A percentile compares a stretch with the other conserved stretches of the same genome.
Conservation (phyloP, 2,797 vertebrate species). For the Gadopsis marmoratus region DNA sequence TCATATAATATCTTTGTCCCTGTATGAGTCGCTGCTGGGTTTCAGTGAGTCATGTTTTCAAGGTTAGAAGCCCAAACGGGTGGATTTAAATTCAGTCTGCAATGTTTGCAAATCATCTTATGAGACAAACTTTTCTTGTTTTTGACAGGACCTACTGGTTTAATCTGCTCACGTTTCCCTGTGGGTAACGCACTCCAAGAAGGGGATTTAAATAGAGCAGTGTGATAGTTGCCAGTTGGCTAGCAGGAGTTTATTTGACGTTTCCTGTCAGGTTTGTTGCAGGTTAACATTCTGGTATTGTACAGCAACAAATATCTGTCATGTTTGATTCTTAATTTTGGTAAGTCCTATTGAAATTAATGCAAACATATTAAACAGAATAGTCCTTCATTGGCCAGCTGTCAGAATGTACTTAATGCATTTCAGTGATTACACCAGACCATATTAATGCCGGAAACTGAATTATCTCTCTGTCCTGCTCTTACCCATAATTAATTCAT, state of each 20-base stretch:
- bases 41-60: slow-evolving; percentile 5
- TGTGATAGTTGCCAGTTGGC: not conserved
- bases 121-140: slow-evolving; percentile 13
- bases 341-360: not conserved
- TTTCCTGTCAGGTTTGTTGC: not conserved
- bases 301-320: not conserved
- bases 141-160: not conserved
- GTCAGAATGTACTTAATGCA: not conserved
- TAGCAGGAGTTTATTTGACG: too few species aligned
- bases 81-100: slow-evolving; percentile 23
- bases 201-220: not conserved
- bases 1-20: slow-evolving; percentile 13
- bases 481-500: slow-evolving; percentile 18
- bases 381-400: not conserved
- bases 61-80: not conserved
- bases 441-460: not conserved
- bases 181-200: not conserved
- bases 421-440: slow-evolving; percentile 7
- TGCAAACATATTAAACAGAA: not conserved
- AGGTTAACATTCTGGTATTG: not conserved
- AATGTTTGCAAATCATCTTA: slow-evolving; percentile 7
- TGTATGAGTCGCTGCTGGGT: slow-evolving; percentile 2
- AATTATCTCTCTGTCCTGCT: slow-evolving; percentile 23
- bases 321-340: not conserved
- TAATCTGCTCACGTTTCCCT: not conserved